A percentile compares a stretch with the other conserved stretches of the same genome.
These are phyloP conservation scores for Takifugu ocellatus DNA, from an alignment of 2,797 vertebrate species.

Conservation along the genomic window DNA sequence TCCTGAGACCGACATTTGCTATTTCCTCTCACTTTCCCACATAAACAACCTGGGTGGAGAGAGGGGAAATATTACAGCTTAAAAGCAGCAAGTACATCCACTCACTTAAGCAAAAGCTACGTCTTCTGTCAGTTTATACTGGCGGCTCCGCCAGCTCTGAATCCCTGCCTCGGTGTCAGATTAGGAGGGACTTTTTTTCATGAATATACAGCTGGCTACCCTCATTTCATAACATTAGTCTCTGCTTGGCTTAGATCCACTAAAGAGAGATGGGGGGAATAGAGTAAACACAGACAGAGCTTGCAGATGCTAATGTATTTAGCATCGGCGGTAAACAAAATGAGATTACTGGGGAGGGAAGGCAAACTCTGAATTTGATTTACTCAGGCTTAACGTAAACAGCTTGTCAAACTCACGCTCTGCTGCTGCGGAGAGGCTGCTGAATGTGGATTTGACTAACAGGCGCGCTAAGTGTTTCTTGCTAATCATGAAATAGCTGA, in stretches of 20 bases:
- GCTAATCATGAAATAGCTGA: slow-evolving; percentile 57
- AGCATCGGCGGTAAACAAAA: slow-evolving; percentile 76
- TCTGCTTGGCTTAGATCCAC: slow-evolving; percentile 56
- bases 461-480: slow-evolving; percentile 50
- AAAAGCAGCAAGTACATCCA: slow-evolving; percentile 38
- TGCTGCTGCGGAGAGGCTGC: slow-evolving; percentile 54
- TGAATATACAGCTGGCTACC: slow-evolving; percentile 66
- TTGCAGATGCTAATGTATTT: slow-evolving; percentile 72
- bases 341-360: slow-evolving; percentile 71
- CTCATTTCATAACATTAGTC: slow-evolving; percentile 58
- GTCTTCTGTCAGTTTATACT: slow-evolving; percentile 47
- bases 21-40: slow-evolving; percentile 35
- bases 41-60: slow-evolving; percentile 47
- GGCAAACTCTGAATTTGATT: slow-evolving; percentile 74
- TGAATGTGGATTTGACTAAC: slow-evolving; percentile 69
- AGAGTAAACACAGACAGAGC: slow-evolving; percentile 69
- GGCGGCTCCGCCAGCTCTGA: slow-evolving; percentile 31
- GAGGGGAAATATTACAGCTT: slow-evolving; percentile 37
- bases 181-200: slow-evolving; percentile 49
- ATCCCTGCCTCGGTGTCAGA: slow-evolving; percentile 63
- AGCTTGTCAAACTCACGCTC: slow-evolving; percentile 72
- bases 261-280: slow-evolving; percentile 60
- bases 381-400: slow-evolving; percentile 75
- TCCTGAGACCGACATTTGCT: slow-evolving; percentile 39
- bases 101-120: slow-evolving; percentile 46